Base-by-base conservation (phyloP, 1,140 invertebrate genomes). In the Diabrotica virgifera region DNA sequence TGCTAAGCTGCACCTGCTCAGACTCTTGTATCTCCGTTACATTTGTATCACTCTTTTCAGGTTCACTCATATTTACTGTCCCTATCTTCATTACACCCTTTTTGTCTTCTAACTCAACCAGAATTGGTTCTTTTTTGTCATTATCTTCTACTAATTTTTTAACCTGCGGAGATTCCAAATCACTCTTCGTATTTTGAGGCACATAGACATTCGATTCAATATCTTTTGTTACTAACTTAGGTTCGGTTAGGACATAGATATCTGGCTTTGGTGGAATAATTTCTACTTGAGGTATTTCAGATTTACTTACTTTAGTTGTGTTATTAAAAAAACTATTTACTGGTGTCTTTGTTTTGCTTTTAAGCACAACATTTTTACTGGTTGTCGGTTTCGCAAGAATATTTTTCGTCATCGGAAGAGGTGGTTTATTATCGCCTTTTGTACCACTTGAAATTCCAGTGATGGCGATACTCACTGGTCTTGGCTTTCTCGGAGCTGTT, bases 401-500 rank as follows among this genome's bases (percentile, higher is more conserved):
- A 63, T 77, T 78, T 53, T 76, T 69, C 37, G 72, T 70, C 70
- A 73, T 77, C 37, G 77, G 77, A 63, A 79, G 59, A 13, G 76
- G 76, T 13, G 77, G 77, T 72, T 79, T 79, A 38, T 65, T 70
- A 53, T 69, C 67, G 9, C 54, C 59, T 59, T 55, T 69, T 3
- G 65, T 10, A 9, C 75, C 72, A 51, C 69, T 62, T 13, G 89
- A 87, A 77, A 92, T 86, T 65, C 90, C 91, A 66, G 91, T 93
- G 74, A 78, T 68, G 70, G 91, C 92, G 75, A 94, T 94, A 80
- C 91, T 93, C 72, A 89, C 87, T 69, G 93, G 92, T 63, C 92
- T 83, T 55, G 88, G 89, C 76, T 86, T 84, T 69, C 89, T 81
- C 62, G 87, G 85, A 62, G 85, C 83, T 59, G 85, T 82, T 37